phyloP scores from a whole-genome alignment of 1,140 invertebrate genomes.

The Drosophila bocqueti region DNA sequence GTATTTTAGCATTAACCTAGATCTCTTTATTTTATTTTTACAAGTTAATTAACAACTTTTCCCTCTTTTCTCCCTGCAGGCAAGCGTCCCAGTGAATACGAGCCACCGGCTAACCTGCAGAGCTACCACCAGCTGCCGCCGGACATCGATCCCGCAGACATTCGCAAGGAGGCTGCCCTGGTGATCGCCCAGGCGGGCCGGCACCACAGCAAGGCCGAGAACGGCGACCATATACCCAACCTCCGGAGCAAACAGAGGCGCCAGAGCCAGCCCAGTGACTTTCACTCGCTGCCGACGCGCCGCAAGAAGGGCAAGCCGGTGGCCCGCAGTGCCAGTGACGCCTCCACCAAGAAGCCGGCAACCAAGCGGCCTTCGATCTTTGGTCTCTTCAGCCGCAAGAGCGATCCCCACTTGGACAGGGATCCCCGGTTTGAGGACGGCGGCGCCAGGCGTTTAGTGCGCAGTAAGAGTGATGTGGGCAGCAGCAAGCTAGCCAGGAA shows the following conservation, averaged over 20 bases:
- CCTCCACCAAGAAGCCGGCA: constrained; percentile 81
- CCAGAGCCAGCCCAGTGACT: constrained; percentile 61
- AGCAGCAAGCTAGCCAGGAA: constrained; percentile 46
- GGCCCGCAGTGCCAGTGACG: constrained; percentile 86
- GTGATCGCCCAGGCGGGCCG: constrained; percentile 81
- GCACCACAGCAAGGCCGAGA: constrained; percentile 82
- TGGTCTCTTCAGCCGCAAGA: constrained; percentile 86
- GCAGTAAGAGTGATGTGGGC: constrained; percentile 90
- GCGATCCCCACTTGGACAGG: constrained; percentile 71
- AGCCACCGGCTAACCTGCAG: constrained; percentile 65
- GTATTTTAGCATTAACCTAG: background rate
- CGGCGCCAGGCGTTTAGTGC: constrained; percentile 75
- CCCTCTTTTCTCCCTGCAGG: constrained; percentile 23
- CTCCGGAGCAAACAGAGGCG: constrained; percentile 81
- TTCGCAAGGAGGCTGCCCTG: constrained; percentile 82
- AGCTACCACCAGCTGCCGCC: constrained; percentile 79
- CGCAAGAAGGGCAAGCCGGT: constrained; percentile 81
- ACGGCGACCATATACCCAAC: constrained; percentile 77
- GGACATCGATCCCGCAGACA: constrained; percentile 78
- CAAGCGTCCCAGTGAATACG: constrained; percentile 80
- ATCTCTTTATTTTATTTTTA: background rate
- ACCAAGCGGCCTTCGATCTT: constrained; percentile 86
- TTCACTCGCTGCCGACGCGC: constrained; percentile 78
- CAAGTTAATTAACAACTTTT: background rate
- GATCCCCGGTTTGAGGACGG: constrained; percentile 77